Conservation (phyloP, 2,113 vertebrate genomes). For the Edolisoma coerulescens region DNA sequence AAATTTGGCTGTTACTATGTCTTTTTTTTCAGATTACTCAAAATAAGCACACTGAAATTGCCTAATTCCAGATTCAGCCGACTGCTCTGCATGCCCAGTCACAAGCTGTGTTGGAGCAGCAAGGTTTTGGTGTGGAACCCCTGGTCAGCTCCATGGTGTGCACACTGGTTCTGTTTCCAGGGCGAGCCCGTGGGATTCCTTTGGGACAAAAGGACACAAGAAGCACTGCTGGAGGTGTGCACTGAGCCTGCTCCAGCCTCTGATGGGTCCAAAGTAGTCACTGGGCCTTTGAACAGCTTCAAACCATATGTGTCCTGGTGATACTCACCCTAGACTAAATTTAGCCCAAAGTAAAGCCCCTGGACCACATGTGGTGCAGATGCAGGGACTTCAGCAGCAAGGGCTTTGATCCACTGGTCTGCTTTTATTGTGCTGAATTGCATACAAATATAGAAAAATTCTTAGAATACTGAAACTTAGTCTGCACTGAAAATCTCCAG, state of each 20-base stretch:
- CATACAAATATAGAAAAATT: not conserved
- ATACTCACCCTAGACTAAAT: not conserved
- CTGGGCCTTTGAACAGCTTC: not conserved
- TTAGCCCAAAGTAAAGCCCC: not conserved
- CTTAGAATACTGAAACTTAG: not conserved
- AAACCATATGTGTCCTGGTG: not conserved
- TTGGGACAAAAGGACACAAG: not conserved
- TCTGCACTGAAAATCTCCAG: not conserved
- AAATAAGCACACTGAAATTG: not conserved
- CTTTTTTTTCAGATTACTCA: not conserved
- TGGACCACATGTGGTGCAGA: not conserved
- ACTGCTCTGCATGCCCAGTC: not conserved
- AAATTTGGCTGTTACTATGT: not conserved
- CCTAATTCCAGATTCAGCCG: not conserved
- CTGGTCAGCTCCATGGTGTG: not conserved
- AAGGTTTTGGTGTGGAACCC: not conserved
- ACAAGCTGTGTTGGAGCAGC: not conserved
- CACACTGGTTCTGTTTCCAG: not conserved
- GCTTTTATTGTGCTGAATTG: not conserved
- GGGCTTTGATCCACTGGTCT: not conserved
- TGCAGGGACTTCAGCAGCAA: not conserved
- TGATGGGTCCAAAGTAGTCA: not conserved
- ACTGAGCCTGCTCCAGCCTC: not conserved
- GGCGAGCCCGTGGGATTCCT: fast-evolving
- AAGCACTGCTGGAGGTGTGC: not conserved